Conservation (phyloP, 2,797 vertebrate species). For the Alectoris magna region DNA sequence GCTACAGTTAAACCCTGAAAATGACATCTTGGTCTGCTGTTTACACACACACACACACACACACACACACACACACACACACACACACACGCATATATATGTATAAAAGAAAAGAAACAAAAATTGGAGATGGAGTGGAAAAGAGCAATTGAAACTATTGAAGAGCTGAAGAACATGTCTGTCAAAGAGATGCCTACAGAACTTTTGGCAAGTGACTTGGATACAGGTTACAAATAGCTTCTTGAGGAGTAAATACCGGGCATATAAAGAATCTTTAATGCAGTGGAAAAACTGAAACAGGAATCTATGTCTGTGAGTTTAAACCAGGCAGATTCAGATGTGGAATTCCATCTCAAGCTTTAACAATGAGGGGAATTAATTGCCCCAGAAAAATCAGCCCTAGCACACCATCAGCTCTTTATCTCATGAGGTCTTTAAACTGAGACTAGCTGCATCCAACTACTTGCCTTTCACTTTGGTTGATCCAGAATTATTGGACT, state of each 20-base stretch:
- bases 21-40: not conserved
- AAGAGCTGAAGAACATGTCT: not conserved
- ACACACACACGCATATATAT: not conserved
- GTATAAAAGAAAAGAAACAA: not conserved
- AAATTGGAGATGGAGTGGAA: not conserved
- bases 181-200: not conserved
- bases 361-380: constrained; percentile 3
- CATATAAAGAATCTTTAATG: not conserved
- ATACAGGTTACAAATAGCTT: constrained; percentile 6
- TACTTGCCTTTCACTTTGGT: not conserved
- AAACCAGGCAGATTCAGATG: not conserved
- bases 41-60: not conserved
- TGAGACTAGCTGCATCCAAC: not conserved
- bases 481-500: not conserved
- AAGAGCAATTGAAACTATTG: not conserved
- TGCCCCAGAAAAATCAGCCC: not conserved
- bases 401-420: not conserved
- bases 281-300: not conserved
- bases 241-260: not conserved
- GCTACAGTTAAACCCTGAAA: not conserved
- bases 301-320: not conserved
- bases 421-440: not conserved
- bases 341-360: constrained; percentile 8
- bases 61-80: too few species aligned
- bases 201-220: not conserved